Percentiles rank a stretch among this genome's conserved stretches.
Evolutionary conservation across 2,797 vertebrate species (phyloP).

Genomic region (Acrocephalus scirpaceus): DNA sequence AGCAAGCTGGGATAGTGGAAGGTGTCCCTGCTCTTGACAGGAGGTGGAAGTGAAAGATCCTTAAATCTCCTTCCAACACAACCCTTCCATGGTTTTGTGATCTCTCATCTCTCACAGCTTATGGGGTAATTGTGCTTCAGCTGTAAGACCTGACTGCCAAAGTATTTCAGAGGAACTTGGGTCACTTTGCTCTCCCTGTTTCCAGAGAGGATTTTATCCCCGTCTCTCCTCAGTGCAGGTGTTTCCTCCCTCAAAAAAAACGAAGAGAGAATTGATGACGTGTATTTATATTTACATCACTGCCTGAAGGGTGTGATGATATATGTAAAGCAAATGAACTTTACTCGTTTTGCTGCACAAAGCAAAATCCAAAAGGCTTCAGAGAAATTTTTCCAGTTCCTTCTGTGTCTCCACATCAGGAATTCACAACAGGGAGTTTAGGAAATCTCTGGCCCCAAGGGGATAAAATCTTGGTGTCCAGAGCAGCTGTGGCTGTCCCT

Average conservation of each 20-base stretch:
- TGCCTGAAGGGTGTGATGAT: fast-evolving
- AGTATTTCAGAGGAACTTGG: not conserved
- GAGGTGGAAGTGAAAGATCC: too few relatives aligned
- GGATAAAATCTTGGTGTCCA: not conserved
- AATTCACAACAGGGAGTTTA: not conserved
- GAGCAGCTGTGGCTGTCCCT: not conserved
- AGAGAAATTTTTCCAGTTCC: not conserved
- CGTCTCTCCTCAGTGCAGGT: not conserved
- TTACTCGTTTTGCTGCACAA: not conserved
- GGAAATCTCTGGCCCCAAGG: not conserved
- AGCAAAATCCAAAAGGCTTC: not conserved
- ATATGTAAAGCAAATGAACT: fast-evolving
- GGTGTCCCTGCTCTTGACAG: not conserved
- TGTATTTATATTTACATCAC: not conserved
- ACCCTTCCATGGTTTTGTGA: fast-evolving
- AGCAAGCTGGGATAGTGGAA: fast-evolving
- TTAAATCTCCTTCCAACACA: too few relatives aligned
- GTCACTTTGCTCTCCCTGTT: not conserved
- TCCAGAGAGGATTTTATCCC: not conserved
- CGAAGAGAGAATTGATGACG: not conserved
- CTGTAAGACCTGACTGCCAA: not conserved
- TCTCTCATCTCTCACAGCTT: not conserved
- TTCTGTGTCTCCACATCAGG: not conserved
- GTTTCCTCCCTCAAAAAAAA: not conserved
- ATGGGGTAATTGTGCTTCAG: fast-evolving